Conservation (phyloP, 2,113 vertebrate species). For the Chaetorhynchus papuensis region DNA sequence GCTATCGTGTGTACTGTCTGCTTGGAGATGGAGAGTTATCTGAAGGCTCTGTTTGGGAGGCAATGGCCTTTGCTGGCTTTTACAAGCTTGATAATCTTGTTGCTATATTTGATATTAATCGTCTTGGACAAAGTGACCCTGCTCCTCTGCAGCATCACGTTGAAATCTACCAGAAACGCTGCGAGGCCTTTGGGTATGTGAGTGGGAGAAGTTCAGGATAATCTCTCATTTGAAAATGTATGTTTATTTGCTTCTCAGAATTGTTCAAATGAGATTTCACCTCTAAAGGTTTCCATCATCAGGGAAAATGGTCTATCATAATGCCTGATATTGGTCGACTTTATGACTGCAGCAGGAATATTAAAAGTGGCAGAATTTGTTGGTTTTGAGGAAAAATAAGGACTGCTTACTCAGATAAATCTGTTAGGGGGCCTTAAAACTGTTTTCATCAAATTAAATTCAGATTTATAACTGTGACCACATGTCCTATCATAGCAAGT, state of each 20-base stretch:
- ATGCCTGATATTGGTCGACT: fast-evolving
- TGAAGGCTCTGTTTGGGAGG: constrained; percentile 94
- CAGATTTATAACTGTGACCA: not conserved
- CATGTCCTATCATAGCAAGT: not conserved
- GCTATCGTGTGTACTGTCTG: constrained; percentile 90
- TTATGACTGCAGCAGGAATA: not conserved
- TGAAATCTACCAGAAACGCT: constrained; percentile 92
- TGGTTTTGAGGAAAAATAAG: not conserved
- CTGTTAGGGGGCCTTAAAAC: not conserved
- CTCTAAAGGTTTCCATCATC: not conserved
- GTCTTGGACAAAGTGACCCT: constrained; percentile 91
- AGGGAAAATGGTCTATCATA: not conserved
- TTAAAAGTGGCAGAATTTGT: not conserved
- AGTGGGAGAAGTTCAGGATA: not conserved
- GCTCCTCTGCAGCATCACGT: constrained; percentile 90
- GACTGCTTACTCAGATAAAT: not conserved
- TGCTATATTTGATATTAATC: constrained; percentile 93
- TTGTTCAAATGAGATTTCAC: not conserved
- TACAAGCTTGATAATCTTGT: constrained; percentile 94
- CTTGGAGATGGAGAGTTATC: constrained; percentile 92
- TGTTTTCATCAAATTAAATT: not conserved
- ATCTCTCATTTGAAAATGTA: not conserved
- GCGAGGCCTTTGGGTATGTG: constrained; percentile 90
- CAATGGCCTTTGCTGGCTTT: constrained; percentile 93
- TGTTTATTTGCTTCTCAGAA: not conserved